Percentiles rank a stretch among this genome's conserved stretches.
phyloP scores from a whole-genome alignment of 2,113 vertebrate species.

The Percopsis transmontana region DNA sequence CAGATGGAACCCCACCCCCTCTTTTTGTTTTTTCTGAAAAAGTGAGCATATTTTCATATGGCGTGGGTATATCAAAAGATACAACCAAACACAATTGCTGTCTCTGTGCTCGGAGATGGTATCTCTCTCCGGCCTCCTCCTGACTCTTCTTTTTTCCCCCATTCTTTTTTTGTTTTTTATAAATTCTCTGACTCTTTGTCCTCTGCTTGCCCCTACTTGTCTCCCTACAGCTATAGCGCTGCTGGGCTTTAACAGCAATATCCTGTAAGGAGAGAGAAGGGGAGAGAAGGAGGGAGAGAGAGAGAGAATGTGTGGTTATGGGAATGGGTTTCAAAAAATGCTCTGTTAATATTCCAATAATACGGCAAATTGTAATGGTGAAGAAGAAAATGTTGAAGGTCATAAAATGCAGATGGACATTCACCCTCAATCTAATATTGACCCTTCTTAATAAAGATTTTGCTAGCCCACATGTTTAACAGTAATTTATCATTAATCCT shows the following conservation, averaged over 20 bases:
- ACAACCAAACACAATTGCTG: slow-evolving; percentile 51
- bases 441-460: no score
- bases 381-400: no score
- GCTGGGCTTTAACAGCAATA: slow-evolving; percentile 61
- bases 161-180: slow-evolving; percentile 38
- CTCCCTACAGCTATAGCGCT: slow-evolving; percentile 45
- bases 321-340: slow-evolving; percentile 8
- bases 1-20: neutral
- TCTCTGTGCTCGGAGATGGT: slow-evolving; percentile 56
- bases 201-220: slow-evolving; percentile 69
- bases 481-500: no score
- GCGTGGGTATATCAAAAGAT: slow-evolving; percentile 46
- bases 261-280: slow-evolving; percentile 58
- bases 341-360: slow-evolving; percentile 17
- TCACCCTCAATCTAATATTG: no score
- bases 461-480: no score
- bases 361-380: neutral
- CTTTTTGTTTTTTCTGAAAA: slow-evolving; percentile 19
- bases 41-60: slow-evolving; percentile 43
- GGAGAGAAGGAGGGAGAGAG: neutral
- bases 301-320: neutral
- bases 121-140: slow-evolving; percentile 53
- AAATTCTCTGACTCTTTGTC: slow-evolving; percentile 57
- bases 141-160: slow-evolving; percentile 29
- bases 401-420: no score